These are phyloP conservation scores for Pseudomugil tenellus DNA, from an alignment of 2,797 vertebrate species.

Conservation along the genomic window DNA sequence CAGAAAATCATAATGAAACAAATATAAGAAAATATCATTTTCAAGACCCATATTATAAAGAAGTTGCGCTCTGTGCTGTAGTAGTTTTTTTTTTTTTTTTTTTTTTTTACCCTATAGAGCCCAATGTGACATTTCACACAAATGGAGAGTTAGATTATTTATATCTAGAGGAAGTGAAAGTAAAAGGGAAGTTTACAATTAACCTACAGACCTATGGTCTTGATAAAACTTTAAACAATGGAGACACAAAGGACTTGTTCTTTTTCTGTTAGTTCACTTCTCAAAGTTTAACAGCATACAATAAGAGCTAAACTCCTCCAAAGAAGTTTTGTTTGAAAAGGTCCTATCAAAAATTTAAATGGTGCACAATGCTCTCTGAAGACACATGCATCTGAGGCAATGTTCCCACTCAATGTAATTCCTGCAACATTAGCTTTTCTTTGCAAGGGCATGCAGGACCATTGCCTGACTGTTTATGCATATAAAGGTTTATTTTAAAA, in stretches of 20 bases:
- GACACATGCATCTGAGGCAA: background rate
- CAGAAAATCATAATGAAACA: too few species aligned
- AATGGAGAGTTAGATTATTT: background rate
- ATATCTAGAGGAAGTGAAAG: too few species aligned
- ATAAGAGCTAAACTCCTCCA: background rate
- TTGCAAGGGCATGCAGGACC: background rate
- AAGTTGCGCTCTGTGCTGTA: too few species aligned
- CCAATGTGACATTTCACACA: background rate
- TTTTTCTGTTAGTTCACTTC: background rate
- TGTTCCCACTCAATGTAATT: background rate
- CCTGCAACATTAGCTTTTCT: slow-evolving; percentile 1
- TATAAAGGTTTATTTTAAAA: too few species aligned
- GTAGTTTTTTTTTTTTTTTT: too few species aligned
- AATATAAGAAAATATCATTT: too few species aligned
- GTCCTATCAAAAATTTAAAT: background rate
- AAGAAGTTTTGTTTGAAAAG: background rate
- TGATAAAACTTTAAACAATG: background rate
- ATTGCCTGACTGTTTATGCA: background rate
- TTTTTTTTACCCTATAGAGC: too few species aligned
- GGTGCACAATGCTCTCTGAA: background rate
- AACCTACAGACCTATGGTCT: background rate
- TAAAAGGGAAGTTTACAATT: background rate
- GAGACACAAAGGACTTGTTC: background rate
- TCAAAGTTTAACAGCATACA: background rate
- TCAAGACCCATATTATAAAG: too few species aligned